These are phyloP conservation scores for Betta splendens DNA, from an alignment of 2,797 vertebrate species.

Conservation along the genomic window DNA sequence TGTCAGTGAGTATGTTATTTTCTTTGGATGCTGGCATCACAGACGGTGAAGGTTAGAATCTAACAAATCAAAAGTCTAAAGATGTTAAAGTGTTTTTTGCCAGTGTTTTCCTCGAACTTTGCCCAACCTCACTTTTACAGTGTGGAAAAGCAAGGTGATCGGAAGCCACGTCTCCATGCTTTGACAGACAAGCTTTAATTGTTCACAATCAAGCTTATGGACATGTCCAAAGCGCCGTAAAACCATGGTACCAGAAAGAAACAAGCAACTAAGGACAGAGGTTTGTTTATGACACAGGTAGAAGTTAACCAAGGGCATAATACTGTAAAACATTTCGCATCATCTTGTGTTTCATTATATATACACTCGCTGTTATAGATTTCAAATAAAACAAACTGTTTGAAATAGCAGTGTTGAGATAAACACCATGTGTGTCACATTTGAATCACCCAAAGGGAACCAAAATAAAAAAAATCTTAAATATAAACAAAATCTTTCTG, in stretches of 20 bases:
- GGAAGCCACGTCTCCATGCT: slow-evolving; percentile 70
- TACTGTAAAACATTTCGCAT: slow-evolving; percentile 70
- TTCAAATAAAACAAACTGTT: slow-evolving; percentile 58
- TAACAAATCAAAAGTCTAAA: neutral
- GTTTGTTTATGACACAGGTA: slow-evolving; percentile 70
- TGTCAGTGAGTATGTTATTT: neutral
- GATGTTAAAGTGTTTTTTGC: neutral
- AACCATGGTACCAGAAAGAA: slow-evolving; percentile 70
- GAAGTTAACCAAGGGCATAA: slow-evolving; percentile 67
- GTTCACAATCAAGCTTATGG: slow-evolving; percentile 74
- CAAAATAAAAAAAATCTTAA: slow-evolving; percentile 38
- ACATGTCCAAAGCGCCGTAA: slow-evolving; percentile 70
- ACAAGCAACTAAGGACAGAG: slow-evolving; percentile 69
- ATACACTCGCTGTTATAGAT: slow-evolving; percentile 66
- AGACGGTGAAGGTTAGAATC: neutral
- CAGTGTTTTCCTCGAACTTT: slow-evolving; percentile 11
- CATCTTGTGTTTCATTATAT: slow-evolving; percentile 66
- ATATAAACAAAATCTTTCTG: slow-evolving; percentile 75
- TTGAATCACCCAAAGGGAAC: slow-evolving; percentile 51
- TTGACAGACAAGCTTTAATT: slow-evolving; percentile 77
- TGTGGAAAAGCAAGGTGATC: slow-evolving; percentile 68
- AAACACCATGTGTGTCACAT: slow-evolving; percentile 70
- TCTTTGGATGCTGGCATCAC: neutral
- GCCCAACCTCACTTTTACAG: slow-evolving; percentile 67
- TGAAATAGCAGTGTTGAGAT: slow-evolving; percentile 57